Conservation (phyloP, 2,888 invertebrate genomes). For the Laspeyria flexula region DNA sequence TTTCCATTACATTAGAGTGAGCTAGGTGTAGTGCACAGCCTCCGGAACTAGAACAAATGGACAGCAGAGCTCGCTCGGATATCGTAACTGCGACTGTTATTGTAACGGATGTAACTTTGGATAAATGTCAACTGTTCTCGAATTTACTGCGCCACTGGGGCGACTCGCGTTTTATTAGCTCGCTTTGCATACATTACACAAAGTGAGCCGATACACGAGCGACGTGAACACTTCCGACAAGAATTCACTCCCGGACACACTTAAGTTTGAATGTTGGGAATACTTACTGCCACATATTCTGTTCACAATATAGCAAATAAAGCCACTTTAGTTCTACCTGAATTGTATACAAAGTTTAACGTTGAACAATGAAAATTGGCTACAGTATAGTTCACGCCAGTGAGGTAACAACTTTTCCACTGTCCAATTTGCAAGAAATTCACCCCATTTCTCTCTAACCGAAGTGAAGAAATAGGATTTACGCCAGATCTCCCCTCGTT, state of each 20-base stretch:
- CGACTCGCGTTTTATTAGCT: slow-evolving; percentile 78
- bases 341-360: slow-evolving; percentile 53
- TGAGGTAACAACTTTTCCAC: slow-evolving; percentile 60
- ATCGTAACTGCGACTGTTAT: slow-evolving; percentile 81
- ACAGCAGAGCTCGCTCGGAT: slow-evolving; percentile 69
- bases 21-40: slow-evolving; percentile 49
- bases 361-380: slow-evolving; percentile 54
- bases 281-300: slow-evolving; percentile 23
- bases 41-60: slow-evolving; percentile 80
- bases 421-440: slow-evolving; percentile 67
- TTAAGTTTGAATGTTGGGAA: slow-evolving; percentile 27
- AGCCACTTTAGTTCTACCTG: slow-evolving; percentile 34
- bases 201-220: slow-evolving; percentile 62
- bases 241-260: slow-evolving; percentile 39
- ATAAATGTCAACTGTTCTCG: slow-evolving; percentile 82
- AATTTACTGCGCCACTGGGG: slow-evolving; percentile 75
- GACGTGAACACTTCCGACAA: slow-evolving; percentile 52
- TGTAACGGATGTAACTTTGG: slow-evolving; percentile 84
- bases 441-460: slow-evolving; percentile 52
- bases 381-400: slow-evolving; percentile 53
- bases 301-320: slow-evolving; percentile 29
- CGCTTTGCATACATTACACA: slow-evolving; percentile 78
- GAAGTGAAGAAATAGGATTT: slow-evolving; percentile 58
- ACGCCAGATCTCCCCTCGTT: slow-evolving; percentile 50
- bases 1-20: slow-evolving; percentile 76